Conservation (phyloP, 2,888 invertebrate species). For the Chironomus riparius region DNA sequence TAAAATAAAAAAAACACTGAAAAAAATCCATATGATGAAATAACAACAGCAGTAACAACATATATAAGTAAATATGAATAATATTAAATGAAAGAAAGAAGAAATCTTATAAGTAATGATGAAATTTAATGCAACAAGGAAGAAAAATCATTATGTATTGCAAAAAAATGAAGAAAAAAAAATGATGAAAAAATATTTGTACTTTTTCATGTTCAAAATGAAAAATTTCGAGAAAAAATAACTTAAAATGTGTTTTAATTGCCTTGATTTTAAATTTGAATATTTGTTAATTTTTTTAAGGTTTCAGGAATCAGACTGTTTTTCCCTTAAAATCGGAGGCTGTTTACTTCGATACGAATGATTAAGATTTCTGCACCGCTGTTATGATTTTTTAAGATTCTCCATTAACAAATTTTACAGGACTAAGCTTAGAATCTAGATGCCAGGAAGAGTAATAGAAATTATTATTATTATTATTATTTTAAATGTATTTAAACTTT, state of each 20-base stretch:
- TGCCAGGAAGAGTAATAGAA: too few species aligned
- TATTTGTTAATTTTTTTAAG: too few species aligned
- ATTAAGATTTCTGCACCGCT: too few species aligned
- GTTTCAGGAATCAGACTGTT: too few species aligned
- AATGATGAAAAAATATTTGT: constrained; percentile 28
- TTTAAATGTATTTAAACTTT: too few species aligned
- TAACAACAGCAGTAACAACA: constrained; percentile 28
- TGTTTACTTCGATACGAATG: too few species aligned
- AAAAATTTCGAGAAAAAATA: constrained; percentile 27
- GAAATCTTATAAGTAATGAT: constrained; percentile 28
- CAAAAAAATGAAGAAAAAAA: constrained; percentile 11
- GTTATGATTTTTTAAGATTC: too few species aligned
- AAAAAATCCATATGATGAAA: constrained; percentile 8
- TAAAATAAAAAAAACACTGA: not conserved
- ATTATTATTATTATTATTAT: too few species aligned
- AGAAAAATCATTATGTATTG: constrained; percentile 20
- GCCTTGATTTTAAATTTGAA: too few species aligned
- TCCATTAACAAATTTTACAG: too few species aligned
- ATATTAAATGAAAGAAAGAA: not conserved
- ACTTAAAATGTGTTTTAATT: not conserved
- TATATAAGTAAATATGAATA: constrained; percentile 20
- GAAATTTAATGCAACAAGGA: constrained; percentile 27
- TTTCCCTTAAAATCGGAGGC: too few species aligned
- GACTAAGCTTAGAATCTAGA: too few species aligned
- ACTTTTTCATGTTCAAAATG: constrained; percentile 30